Percentiles rank a stretch among this genome's conserved stretches.
These are phyloP conservation scores for Indicator indicator DNA, from an alignment of 2,113 vertebrate genomes.

Conservation along the genomic window DNA sequence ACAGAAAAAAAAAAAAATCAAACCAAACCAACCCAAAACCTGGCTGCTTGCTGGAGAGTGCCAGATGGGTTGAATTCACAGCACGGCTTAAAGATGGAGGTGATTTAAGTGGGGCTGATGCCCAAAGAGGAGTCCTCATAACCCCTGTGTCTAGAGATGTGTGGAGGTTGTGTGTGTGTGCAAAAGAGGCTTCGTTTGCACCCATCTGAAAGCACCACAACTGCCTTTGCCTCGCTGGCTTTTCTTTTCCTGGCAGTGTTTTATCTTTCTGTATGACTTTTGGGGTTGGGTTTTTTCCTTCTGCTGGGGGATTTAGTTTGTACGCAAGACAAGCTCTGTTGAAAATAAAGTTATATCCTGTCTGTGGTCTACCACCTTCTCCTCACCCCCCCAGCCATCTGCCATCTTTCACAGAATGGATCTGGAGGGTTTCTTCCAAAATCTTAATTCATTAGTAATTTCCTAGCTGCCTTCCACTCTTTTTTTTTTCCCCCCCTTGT, in stretches of 20 bases:
- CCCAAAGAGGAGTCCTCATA: not conserved
- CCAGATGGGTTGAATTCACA: conserved; percentile 4
- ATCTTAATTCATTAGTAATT: not conserved
- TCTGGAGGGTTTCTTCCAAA: not conserved
- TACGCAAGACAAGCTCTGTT: not conserved
- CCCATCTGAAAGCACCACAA: fast-evolving
- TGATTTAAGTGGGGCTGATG: not conserved
- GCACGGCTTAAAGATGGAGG: conserved; percentile 23
- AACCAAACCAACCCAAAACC: not conserved
- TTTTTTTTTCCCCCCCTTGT: fast-evolving
- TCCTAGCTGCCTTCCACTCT: not conserved
- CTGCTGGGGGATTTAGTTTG: not conserved
- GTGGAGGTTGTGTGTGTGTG: not conserved
- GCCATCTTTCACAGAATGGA: not conserved
- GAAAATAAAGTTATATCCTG: conserved; percentile 55
- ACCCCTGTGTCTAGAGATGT: not conserved
- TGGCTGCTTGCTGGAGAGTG: not conserved
- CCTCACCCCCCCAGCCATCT: not conserved
- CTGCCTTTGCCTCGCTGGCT: not conserved
- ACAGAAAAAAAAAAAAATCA: not conserved
- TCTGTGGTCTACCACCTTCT: conserved; percentile 45
- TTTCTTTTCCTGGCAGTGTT: not conserved
- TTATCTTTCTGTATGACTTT: not conserved
- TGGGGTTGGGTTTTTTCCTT: not conserved
- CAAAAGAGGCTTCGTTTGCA: not conserved